phyloP scores from a whole-genome alignment of 2,888 invertebrate genomes.

The Nomada hirtipes region DNA sequence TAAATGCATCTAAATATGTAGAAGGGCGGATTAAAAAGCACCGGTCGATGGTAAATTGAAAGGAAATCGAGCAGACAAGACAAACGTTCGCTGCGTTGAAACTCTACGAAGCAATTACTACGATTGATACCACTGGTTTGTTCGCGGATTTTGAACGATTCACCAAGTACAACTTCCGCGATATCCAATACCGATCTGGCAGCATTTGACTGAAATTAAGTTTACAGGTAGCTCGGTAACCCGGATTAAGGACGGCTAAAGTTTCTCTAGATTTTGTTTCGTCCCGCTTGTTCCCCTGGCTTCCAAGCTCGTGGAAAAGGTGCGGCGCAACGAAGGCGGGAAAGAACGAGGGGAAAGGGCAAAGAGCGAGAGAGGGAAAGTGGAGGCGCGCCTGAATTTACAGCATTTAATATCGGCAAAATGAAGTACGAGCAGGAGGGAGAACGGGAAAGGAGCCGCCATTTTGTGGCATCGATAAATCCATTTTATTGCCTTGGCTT shows the following conservation, averaged over 20 bases:
- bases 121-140: too few relatives aligned
- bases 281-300: neutral
- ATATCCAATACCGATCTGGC: neutral
- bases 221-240: neutral
- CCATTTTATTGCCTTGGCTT: slow-evolving; percentile 76
- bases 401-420: slow-evolving; percentile 80
- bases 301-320: slow-evolving; percentile 16
- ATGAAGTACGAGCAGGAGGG: slow-evolving; percentile 75
- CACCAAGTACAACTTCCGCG: neutral
- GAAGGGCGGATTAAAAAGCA: too few relatives aligned
- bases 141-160: neutral
- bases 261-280: slow-evolving; percentile 22
- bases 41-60: too few relatives aligned
- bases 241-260: slow-evolving; percentile 29
- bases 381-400: slow-evolving; percentile 72
- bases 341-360: neutral
- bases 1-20: too few relatives aligned
- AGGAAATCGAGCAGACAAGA: too few relatives aligned
- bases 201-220: slow-evolving; percentile 17
- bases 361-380: slow-evolving; percentile 13
- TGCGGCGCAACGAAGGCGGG: slow-evolving; percentile 16
- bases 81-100: too few relatives aligned
- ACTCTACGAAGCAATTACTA: neutral
- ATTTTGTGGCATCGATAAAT: slow-evolving; percentile 80
- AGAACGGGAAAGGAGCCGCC: slow-evolving; percentile 70